Base-by-base conservation (phyloP, 2,113 vertebrate species). In the Crypturellus undulatus region DNA sequence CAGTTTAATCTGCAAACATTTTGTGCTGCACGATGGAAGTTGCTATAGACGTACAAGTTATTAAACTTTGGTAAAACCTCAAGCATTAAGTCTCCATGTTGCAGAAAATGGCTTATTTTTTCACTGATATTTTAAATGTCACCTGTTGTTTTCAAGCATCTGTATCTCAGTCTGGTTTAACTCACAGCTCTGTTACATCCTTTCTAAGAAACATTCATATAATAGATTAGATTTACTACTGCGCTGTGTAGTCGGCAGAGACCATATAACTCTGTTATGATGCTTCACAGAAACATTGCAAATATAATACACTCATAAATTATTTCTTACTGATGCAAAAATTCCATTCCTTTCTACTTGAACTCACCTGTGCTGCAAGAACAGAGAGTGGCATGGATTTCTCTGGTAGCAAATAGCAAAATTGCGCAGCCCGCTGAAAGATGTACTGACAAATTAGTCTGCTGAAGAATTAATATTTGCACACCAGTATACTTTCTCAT, bases 301-400 rank as follows among this genome's bases (percentile, higher is more conserved):
- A 84, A 84, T 76, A 34, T 49, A 88, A 84, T 78, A 64, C 47
- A 52, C 54, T 62, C 25, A 68, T 90, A 76, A 87, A 76, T 92
- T 92, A 90, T 32, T 89, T 83, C 68, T 68, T 92, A 79, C 60
- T 92, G 19, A 92, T 82, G 17, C 42, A 79, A 91, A 96, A 90
- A 43, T 93, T 32, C 56, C 42, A 76, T 88, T 64, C 59, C 51
- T 91, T 60, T 54, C 45, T 17, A 47, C 47, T 78, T 71, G 72
- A 90, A 42, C 67, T 84, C 30, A 75, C 51, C 34, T 93, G 54
- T 56, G 34, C 51, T 92, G 10, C 80, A 28, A 92, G 36, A 78
- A 62, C 47, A 64, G 65, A 81, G 78, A 93, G 75, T 47, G 40
- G 32, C 72, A 73, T 4, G 10, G 17, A 65, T 84, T 92, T 52